Percentiles rank a stretch among this genome's conserved stretches.
phyloP scores from a whole-genome alignment of 2,888 invertebrate genomes.

The Cryptophagus acutangulus region DNA sequence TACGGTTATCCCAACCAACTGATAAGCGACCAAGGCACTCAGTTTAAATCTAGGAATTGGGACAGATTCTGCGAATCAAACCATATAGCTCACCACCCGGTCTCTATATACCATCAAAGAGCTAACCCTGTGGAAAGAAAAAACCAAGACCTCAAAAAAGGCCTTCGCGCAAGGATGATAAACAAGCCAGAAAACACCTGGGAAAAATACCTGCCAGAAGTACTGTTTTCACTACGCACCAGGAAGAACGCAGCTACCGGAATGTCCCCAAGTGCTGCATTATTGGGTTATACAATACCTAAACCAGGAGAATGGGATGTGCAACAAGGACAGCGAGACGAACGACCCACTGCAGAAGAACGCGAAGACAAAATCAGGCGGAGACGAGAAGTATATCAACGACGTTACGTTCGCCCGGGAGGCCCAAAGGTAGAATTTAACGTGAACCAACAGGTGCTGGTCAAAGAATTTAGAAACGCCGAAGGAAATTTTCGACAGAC shows the following conservation, averaged over 20 bases:
- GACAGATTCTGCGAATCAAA: background rate
- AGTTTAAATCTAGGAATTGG: background rate
- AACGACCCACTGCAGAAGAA: background rate
- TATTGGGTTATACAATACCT: conserved; percentile 1
- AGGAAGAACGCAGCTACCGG: background rate
- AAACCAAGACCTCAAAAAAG: no score
- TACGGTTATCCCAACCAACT: conserved; percentile 3
- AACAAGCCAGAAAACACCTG: no score
- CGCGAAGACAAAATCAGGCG: background rate
- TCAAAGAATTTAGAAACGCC: background rate
- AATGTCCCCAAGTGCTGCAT: background rate
- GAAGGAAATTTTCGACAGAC: background rate
- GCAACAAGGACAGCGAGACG: background rate
- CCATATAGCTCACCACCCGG: background rate
- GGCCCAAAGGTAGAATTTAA: background rate
- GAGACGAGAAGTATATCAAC: background rate
- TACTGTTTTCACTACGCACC: no score
- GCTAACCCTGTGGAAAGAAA: no score
- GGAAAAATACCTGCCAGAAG: no score
- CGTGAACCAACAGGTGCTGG: background rate
- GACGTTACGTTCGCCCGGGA: background rate
- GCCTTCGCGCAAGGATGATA: no score
- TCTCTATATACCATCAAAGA: no score
- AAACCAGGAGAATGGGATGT: background rate
- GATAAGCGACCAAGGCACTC: conserved; percentile 8